A percentile compares a stretch with the other conserved stretches of the same genome.
Conservation (phyloP, 92 coral and sea anemone species). For the Umimayanthus kanabou region DNA sequence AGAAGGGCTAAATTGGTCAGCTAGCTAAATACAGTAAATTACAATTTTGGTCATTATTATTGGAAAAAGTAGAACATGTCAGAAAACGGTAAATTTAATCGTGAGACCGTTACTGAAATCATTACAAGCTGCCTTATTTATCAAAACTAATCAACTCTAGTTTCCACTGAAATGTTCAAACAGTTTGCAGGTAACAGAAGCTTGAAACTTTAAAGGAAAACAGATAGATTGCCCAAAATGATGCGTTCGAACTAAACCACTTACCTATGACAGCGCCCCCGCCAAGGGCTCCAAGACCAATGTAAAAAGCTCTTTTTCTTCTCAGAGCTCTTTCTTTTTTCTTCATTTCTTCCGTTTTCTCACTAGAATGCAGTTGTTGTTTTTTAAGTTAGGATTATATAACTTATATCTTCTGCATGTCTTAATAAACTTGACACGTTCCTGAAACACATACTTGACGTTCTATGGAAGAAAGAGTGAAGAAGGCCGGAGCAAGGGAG, state of each 20-base stretch:
- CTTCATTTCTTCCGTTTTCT: conserved; percentile 47
- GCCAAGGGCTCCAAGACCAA: conserved; percentile 81
- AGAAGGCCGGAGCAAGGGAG: neutral
- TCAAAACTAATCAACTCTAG: too few species aligned
- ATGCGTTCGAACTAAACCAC: neutral
- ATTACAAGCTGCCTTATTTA: too few species aligned
- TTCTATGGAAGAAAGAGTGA: conserved; percentile 21
- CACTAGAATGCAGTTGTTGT: conserved; percentile 26
- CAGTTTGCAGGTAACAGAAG: neutral
- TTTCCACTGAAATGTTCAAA: neutral
- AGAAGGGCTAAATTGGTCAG: too few species aligned
- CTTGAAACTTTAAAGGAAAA: neutral
- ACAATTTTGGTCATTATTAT: too few species aligned
- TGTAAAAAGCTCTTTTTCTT: conserved; percentile 60
- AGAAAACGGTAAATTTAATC: too few species aligned
- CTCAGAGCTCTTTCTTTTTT: conserved; percentile 46
- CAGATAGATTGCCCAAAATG: neutral
- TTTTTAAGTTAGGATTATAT: neutral
- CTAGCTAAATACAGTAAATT: too few species aligned
- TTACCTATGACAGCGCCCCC: conserved; percentile 79
- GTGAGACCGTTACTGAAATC: too few species aligned
- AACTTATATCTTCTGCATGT: neutral
- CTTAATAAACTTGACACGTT: neutral
- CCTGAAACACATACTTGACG: conserved; percentile 9
- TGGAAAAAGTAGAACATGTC: too few species aligned